phyloP scores from a whole-genome alignment of 2,888 invertebrate species.

The Smittia sp. region DNA sequence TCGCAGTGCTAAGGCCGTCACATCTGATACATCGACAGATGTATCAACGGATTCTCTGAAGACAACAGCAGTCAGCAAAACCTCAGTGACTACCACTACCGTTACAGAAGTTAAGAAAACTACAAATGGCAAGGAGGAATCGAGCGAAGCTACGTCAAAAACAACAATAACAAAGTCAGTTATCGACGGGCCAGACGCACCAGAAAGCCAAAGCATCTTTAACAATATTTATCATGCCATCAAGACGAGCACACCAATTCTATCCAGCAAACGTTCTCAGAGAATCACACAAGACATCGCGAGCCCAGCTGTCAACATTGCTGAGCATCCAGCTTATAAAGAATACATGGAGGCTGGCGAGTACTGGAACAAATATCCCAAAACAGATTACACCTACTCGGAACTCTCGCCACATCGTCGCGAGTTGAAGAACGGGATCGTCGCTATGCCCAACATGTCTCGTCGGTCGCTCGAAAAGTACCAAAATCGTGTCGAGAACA shows the following conservation, averaged over 20 bases:
- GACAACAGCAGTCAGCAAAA: not conserved
- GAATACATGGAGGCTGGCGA: conserved; percentile 72
- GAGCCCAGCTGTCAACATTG: conserved; percentile 45
- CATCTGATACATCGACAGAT: conserved; percentile 15
- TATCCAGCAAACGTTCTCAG: conserved; percentile 23
- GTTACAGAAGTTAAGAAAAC: not conserved
- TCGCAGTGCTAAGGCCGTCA: not conserved
- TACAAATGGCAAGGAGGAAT: conserved; percentile 19
- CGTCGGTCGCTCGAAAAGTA: conserved; percentile 65
- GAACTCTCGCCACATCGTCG: conserved; percentile 76
- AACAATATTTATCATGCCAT: conserved; percentile 34
- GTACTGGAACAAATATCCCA: conserved; percentile 85
- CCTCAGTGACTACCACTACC: not conserved
- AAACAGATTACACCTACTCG: conserved; percentile 90
- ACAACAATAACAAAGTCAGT: not conserved
- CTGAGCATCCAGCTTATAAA: conserved; percentile 65
- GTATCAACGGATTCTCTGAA: not conserved
- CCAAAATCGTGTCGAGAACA: conserved; percentile 55
- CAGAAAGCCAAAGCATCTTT: conserved; percentile 34
- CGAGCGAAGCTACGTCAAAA: conserved; percentile 2
- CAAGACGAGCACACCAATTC: conserved; percentile 43
- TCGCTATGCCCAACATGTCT: conserved; percentile 88
- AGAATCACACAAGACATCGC: not conserved
- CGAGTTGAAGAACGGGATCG: conserved; percentile 73
- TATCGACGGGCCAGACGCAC: not conserved